Percentiles rank a stretch among this genome's conserved stretches.
phyloP scores from a whole-genome alignment of 2,113 vertebrate species.

The Agelaius phoeniceus region DNA sequence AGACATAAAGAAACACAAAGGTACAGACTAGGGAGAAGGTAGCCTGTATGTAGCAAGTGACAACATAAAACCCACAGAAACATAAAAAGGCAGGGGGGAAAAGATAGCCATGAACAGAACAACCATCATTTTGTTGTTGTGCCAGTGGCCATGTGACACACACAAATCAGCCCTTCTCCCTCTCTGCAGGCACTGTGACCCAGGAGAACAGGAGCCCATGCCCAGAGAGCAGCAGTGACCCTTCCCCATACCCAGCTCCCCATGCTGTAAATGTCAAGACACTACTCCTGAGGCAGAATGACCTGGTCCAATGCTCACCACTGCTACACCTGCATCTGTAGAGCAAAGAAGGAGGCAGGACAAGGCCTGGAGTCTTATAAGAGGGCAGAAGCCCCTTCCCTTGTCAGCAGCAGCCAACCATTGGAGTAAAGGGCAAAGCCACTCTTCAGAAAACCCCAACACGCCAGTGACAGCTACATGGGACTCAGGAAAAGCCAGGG shows the following conservation, averaged over 20 bases:
- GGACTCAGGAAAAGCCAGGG: neutral
- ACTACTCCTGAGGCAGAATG: neutral
- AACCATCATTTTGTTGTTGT: neutral
- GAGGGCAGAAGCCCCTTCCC: neutral
- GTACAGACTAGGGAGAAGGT: neutral
- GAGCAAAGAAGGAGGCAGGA: neutral
- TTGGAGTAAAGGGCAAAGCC: neutral
- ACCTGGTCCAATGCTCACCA: neutral
- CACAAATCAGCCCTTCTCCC: neutral
- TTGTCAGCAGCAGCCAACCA: neutral
- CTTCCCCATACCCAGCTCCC: rapidly evolving
- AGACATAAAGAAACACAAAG: neutral
- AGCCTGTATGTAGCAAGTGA: neutral
- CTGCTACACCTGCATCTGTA: neutral
- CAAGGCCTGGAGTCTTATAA: neutral
- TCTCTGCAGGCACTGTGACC: rapidly evolving
- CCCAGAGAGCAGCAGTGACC: neutral
- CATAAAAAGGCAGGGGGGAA: neutral
- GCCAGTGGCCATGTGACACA: neutral
- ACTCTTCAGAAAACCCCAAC: neutral
- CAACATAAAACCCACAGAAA: neutral
- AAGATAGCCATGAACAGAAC: neutral
- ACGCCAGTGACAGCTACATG: rapidly evolving
- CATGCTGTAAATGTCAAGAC: rapidly evolving
- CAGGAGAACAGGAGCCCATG: neutral